Evolutionary conservation across 1,140 invertebrate species (phyloP), one percentile per base, ranked within the genome.

Genomic region (Asobara japonica): DNA sequence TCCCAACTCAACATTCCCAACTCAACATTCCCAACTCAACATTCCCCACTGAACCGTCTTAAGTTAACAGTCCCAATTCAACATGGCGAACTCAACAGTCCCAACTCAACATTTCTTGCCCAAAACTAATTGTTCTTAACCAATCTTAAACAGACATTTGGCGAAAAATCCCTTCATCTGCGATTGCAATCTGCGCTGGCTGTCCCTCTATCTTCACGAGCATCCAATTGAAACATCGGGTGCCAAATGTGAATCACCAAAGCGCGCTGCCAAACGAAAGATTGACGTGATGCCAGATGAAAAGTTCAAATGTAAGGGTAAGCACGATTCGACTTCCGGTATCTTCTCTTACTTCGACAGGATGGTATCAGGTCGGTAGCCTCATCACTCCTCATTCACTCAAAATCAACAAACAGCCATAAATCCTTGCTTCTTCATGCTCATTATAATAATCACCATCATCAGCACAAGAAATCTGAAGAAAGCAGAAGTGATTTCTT

Each of bases 141-240:
- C n/a, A n/a, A 27, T 33, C 16, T 67, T 7, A 16, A 29, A 76
- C 86, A 98, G 97, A 77, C 98, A 99, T 89, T 89, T 99, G 82
- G 98, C 95, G 31, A 89, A 95, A 65, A 99, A 99, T 90, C 98
- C 98, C 64, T 98, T 99, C 88, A 94, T 97, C 76, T 99, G 98
- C 87, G 98, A 99, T 89, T 99, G 98, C 84, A 96, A 97, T 84
- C 90, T 99, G 20, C 93, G 94, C 73, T 99, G 98, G 98, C 88
- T 99, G 76, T 94, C 95, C 3, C 93, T 94, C 74, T 98, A 98
- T 87, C 91, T 99, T 30, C 92, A 95, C 72, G 90, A 91, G 78
- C 94, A 96, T 85, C 96, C 96, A 36, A 96, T 99, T 70, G 98
- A 99, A 88, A 99, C 97, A 10, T 98, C 96, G 61, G 97, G 97